Evolutionary conservation across 2,888 invertebrate genomes (phyloP).

Genomic region (Embidobia sp.): DNA sequence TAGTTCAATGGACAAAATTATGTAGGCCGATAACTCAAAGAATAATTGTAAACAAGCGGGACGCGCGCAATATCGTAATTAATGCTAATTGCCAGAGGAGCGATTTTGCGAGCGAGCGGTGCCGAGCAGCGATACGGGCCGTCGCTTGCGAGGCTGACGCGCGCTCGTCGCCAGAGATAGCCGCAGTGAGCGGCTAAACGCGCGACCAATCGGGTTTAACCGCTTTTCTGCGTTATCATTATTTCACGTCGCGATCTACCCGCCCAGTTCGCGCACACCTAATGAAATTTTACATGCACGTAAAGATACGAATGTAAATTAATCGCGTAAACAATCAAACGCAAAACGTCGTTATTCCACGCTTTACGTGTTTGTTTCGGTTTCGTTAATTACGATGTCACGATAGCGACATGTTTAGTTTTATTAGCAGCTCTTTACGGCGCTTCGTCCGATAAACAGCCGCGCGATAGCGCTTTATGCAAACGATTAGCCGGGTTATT

Average conservation of each 20-base stretch:
- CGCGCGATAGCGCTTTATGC: constrained; percentile 23
- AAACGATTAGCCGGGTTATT: constrained; percentile 1
- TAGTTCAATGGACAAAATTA: constrained; percentile 65
- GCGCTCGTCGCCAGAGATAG: constrained; percentile 50
- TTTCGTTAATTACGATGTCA: constrained; percentile 24
- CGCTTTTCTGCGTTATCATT: constrained; percentile 62
- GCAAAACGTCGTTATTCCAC: constrained; percentile 40
- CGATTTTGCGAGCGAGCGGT: constrained; percentile 46
- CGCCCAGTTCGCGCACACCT: constrained; percentile 40
- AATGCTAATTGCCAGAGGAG: constrained; percentile 73
- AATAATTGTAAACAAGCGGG: constrained; percentile 73
- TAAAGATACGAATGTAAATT: constrained; percentile 59
- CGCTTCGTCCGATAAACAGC: constrained; percentile 11
- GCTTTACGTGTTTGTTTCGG: constrained; percentile 34
- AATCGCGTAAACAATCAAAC: constrained; percentile 46
- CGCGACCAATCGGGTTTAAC: constrained; percentile 58
- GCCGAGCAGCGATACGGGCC: constrained; percentile 51
- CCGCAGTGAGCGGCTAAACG: constrained; percentile 49
- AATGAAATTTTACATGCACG: constrained; percentile 61
- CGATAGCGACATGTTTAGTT: constrained; percentile 18
- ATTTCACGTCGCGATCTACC: constrained; percentile 40
- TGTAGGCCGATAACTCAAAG: constrained; percentile 65
- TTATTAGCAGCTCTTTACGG: constrained; percentile 34
- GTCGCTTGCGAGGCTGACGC: constrained; percentile 43
- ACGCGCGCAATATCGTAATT: constrained; percentile 74